phyloP scores from a whole-genome alignment of 1,140 invertebrate species.

The Cotesia chilonis region DNA sequence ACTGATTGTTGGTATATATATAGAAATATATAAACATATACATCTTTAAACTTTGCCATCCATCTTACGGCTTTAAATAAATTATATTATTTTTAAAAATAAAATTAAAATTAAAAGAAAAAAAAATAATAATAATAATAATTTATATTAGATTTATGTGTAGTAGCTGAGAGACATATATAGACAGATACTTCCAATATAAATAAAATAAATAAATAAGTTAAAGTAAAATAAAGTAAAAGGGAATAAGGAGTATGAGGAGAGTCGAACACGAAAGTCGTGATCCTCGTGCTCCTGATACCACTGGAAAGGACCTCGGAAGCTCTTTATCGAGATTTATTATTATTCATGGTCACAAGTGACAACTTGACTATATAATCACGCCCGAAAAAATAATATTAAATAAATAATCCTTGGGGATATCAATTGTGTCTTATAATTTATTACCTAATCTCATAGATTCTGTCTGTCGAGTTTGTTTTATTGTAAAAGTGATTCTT shows the following conservation, averaged over 20 bases:
- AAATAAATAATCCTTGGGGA: background rate
- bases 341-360: conserved; percentile 54
- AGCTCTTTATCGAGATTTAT: conserved; percentile 51
- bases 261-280: conserved; percentile 51
- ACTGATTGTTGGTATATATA: background rate
- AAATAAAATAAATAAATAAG: no score
- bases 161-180: no score
- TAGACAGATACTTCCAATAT: no score
- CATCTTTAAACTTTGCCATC: no score
- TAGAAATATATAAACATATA: no score
- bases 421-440: background rate
- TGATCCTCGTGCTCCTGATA: conserved; percentile 52
- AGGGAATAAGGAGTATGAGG: conserved; percentile 15
- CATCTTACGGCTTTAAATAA: no score
- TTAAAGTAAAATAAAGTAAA: conserved; percentile 29
- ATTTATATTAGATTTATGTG: no score
- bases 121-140: no score
- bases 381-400: background rate
- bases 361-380: conserved; percentile 38
- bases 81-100: no score
- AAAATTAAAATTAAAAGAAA: no score
- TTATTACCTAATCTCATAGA: background rate
- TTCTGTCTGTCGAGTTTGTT: no score
- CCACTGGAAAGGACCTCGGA: conserved; percentile 24
- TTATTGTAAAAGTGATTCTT: no score